Conservation (phyloP, 2,797 vertebrate species). For the Pachyuromys duprasi region DNA sequence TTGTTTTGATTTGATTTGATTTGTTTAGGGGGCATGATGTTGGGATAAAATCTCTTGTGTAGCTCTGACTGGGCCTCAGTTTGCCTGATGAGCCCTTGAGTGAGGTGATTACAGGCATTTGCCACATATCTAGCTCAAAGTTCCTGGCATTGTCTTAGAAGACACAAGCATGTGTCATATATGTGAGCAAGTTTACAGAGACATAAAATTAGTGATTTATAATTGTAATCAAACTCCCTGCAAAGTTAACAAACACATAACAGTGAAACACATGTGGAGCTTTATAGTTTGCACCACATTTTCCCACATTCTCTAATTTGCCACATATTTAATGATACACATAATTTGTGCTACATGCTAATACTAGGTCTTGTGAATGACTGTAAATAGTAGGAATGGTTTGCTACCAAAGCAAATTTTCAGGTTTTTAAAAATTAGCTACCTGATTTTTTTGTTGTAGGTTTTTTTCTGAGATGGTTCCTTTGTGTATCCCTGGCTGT, state of each 20-base stretch:
- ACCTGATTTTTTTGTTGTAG: neutral
- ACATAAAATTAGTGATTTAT: neutral
- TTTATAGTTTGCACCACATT: neutral
- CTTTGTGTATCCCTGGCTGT: neutral
- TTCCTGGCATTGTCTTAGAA: neutral
- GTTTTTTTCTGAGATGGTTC: neutral
- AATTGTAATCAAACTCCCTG: neutral
- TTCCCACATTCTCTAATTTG: neutral
- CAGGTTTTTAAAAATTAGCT: neutral
- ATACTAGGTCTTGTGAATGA: neutral
- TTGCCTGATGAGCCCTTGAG: neutral
- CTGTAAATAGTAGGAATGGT: neutral
- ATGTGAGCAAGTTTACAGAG: neutral
- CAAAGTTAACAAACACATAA: neutral
- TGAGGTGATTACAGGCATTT: neutral
- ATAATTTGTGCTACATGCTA: neutral
- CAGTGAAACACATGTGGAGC: neutral
- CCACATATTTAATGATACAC: neutral
- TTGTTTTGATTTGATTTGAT: neutral
- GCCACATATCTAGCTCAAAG: neutral
- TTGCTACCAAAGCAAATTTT: neutral
- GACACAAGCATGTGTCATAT: neutral
- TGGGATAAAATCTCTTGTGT: neutral
- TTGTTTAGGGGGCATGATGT: neutral
- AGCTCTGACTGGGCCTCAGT: neutral